phyloP scores from a whole-genome alignment of 2,113 vertebrate species.

The Urocolius indicus region DNA sequence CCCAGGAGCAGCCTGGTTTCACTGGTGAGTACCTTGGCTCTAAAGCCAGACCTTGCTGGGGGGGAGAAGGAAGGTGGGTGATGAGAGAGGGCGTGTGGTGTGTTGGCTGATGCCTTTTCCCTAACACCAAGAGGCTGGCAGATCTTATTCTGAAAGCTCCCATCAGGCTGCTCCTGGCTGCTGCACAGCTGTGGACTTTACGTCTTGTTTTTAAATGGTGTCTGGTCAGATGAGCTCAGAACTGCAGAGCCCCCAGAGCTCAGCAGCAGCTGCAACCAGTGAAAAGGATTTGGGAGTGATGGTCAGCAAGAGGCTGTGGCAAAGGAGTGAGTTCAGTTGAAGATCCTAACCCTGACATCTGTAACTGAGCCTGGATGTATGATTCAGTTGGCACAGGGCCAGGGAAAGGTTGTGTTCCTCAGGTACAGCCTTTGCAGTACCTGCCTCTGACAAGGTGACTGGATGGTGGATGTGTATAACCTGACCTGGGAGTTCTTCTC shows the following conservation, averaged over 20 bases:
- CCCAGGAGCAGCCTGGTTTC: neutral
- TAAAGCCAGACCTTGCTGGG: neutral
- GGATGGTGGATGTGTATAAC: neutral
- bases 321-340: neutral
- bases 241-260: neutral
- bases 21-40: neutral
- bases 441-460: neutral
- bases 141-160: neutral
- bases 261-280: fast-evolving
- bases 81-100: neutral
- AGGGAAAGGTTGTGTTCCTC: neutral
- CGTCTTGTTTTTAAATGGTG: neutral
- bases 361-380: neutral
- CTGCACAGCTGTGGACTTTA: neutral
- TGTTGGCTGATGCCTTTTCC: neutral
- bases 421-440: neutral
- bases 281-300: neutral
- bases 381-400: neutral
- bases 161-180: neutral
- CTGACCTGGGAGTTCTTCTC: neutral
- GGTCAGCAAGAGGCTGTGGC: neutral
- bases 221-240: neutral
- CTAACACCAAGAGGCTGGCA: neutral
- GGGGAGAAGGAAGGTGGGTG: neutral
- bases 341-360: fast-evolving